Evolutionary conservation across 2,113 vertebrate species (phyloP).

Genomic region (Trichechus manatus): DNA sequence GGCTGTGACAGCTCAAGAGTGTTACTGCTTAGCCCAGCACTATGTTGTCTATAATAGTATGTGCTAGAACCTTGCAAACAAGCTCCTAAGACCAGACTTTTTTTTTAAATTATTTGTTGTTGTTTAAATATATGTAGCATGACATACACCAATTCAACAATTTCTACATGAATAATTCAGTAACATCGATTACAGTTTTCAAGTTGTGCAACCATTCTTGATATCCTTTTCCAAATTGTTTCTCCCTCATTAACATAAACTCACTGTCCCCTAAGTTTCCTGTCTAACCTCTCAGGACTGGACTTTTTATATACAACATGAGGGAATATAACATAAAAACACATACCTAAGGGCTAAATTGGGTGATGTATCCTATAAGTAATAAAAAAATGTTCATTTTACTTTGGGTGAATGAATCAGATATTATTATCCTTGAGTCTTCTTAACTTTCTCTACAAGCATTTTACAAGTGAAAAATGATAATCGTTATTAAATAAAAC

Average conservation of each 20-base stretch:
- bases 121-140: no score
- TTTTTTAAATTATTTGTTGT: no score
- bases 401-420: not conserved
- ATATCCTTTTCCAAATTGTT: no score
- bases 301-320: not conserved
- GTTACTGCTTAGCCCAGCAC: not conserved
- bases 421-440: not conserved
- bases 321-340: not conserved
- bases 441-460: not conserved
- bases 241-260: no score
- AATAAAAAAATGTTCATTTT: not conserved
- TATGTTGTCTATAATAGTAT: not conserved
- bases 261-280: no score
- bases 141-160: no score
- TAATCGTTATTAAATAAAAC: constrained; percentile 7
- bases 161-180: no score
- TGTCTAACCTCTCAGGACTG: not conserved
- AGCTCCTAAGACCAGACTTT: not conserved
- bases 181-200: no score
- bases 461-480: not conserved
- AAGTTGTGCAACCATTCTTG: no score
- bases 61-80: not conserved
- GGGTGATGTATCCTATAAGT: not conserved
- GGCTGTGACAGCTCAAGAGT: no score
- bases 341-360: not conserved